These are phyloP conservation scores for Drosophila formosana DNA, from an alignment of 2,888 invertebrate species.

Conservation along the genomic window DNA sequence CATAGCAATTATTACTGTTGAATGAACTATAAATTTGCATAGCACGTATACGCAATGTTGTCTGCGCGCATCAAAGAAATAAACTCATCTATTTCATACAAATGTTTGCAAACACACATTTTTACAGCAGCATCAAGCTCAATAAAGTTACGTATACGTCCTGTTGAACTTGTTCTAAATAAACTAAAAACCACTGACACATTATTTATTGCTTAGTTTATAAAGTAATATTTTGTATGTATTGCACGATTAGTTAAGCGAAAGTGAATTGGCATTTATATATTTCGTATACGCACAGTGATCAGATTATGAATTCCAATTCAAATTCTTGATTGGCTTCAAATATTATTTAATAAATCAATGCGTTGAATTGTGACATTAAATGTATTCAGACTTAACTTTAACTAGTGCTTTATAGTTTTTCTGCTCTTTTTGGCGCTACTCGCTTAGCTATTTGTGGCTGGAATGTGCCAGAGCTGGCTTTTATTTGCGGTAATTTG, in stretches of 20 bases:
- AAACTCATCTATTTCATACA: too few species aligned
- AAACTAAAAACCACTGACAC: not conserved
- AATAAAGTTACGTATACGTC: slow-evolving; percentile 14
- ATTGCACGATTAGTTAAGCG: too few species aligned
- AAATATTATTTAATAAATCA: not conserved
- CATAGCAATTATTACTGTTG: not conserved
- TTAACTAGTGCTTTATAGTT: not conserved
- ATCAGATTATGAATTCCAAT: too few species aligned
- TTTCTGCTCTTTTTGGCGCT: not conserved
- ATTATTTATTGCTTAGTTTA: not conserved
- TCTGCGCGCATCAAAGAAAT: not conserved
- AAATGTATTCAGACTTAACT: not conserved
- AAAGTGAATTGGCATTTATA: too few species aligned
- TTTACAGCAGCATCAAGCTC: not conserved
- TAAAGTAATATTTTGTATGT: not conserved
- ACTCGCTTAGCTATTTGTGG: not conserved
- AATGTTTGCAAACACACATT: too few species aligned
- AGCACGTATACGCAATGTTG: not conserved
- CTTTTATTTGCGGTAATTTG: slow-evolving; percentile 21
- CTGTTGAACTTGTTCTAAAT: not conserved
- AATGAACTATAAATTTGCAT: not conserved
- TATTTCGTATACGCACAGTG: too few species aligned
- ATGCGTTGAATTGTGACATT: not conserved
- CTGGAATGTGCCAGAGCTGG: slow-evolving; percentile 9
- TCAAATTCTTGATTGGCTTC: not conserved